These are phyloP conservation scores for Rhogogaster chlorosoma DNA, from an alignment of 2,888 invertebrate species.

Conservation along the genomic window DNA sequence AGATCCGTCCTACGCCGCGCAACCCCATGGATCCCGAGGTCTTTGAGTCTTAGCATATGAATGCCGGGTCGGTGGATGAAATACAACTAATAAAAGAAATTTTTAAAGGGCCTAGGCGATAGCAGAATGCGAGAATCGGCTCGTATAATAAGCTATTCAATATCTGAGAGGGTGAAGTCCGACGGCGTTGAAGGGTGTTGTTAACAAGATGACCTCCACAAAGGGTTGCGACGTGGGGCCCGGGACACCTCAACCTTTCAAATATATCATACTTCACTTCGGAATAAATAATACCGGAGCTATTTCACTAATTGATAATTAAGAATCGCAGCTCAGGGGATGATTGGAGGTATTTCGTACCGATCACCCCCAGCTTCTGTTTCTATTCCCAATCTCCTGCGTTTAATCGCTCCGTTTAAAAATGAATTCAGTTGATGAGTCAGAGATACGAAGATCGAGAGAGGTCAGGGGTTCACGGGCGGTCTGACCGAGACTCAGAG, in stretches of 20 bases:
- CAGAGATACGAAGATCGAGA: constrained; percentile 56
- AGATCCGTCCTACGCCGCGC: constrained; percentile 58
- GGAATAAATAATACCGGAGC: not conserved
- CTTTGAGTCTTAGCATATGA: constrained; percentile 69
- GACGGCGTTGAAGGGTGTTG: constrained; percentile 64
- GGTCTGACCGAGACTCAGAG: constrained; percentile 25
- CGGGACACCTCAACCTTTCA: not conserved
- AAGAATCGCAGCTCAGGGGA: not conserved
- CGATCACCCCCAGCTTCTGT: not conserved
- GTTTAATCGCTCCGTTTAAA: constrained; percentile 53
- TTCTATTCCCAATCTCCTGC: not conserved
- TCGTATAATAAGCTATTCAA: constrained; percentile 66
- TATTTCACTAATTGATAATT: not conserved
- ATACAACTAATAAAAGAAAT: constrained; percentile 71
- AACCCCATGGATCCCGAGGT: constrained; percentile 58
- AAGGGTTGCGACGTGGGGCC: not conserved
- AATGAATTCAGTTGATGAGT: constrained; percentile 51
- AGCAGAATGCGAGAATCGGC: constrained; percentile 64
- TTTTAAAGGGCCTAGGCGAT: constrained; percentile 61
- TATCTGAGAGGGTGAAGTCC: constrained; percentile 51
- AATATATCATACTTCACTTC: not conserved
- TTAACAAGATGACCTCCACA: constrained; percentile 35
- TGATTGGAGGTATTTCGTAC: not conserved
- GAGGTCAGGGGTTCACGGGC: constrained; percentile 55
- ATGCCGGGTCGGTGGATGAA: constrained; percentile 63